Evolutionary conservation across 1,140 invertebrate species (phyloP), one percentile per base, ranked within the genome.

Genomic region (Zaprionus inermis): DNA sequence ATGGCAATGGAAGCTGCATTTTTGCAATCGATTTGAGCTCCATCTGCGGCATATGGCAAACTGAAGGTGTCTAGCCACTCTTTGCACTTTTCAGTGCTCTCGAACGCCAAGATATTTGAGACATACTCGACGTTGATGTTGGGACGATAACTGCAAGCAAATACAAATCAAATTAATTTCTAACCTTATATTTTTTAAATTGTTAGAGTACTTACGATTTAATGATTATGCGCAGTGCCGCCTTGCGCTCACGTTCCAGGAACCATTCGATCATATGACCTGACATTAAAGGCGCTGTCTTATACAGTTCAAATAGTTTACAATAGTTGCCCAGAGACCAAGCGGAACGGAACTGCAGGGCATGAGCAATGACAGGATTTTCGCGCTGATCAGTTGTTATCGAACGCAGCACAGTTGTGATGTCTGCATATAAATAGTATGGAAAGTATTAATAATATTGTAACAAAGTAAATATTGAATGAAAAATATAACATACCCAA

Each of bases 211-310:
- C 98, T 94, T 98, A 99, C 98, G 98, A 95, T 96, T 99, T 99
- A 78, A 99, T 95, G 92, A 99, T 97, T 56, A 92, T 91, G 93
- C 97, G 98, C 79, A 99, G 93, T 79, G 98, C 98, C 81, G 94
- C 93, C 93, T 97, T 98, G 90, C 98, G 94, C 92, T 98, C 98
- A 90, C 98, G 94, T 54, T 98, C 96, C 89, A 98, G 95, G 94
- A 99, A 99, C 98, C 98, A 99, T 93, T 99, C 98, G 93, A 99
- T 97, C 56, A 99, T 94, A 93, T 97, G 98, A 24, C 96, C 96
- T n/a, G 97, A 96, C 98, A 99, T 99, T 91, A 97, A 95, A 10
- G 98, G 98, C 20, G 98, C 96, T 54, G 92, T 92, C 71, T 94
- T 94, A 93, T 99, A 99, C 51, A 99, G 93, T 83, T 96, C 94